These are phyloP conservation scores for Ceratosolen fusciceps DNA, from an alignment of 1,140 invertebrate genomes.

Conservation along the genomic window DNA sequence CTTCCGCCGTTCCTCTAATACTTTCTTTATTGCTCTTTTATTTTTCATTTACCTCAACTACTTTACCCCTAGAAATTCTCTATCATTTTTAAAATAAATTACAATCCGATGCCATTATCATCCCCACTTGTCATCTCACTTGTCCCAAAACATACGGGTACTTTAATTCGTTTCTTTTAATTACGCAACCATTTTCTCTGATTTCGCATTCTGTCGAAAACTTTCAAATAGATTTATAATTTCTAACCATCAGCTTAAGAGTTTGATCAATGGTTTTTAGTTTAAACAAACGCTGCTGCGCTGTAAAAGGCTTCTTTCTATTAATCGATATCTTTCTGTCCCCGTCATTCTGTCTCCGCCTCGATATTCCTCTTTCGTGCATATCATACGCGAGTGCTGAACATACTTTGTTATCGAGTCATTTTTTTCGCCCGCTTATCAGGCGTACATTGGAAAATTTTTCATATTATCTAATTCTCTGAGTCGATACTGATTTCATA, in stretches of 20 bases:
- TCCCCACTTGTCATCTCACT: too few species aligned
- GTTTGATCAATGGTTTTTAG: too few species aligned
- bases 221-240: too few species aligned
- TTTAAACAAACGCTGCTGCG: not conserved
- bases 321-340: constrained; percentile 45
- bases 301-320: constrained; percentile 14
- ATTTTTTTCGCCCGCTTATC: constrained; percentile 46
- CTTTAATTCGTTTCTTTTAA: too few species aligned
- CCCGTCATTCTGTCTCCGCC: constrained; percentile 27
- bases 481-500: constrained; percentile 51
- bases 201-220: too few species aligned
- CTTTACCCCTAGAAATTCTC: constrained; percentile 14
- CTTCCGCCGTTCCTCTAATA: constrained; percentile 10
- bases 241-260: too few species aligned
- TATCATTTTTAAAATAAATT: too few species aligned
- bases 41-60: constrained; percentile 45
- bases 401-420: constrained; percentile 51
- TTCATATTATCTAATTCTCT: constrained; percentile 48
- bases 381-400: constrained; percentile 1
- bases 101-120: too few species aligned
- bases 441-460: constrained; percentile 45
- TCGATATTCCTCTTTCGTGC: constrained; percentile 12
- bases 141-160: too few species aligned
- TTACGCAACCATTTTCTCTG: too few species aligned
- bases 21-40: constrained; percentile 35